Conservation (phyloP, 2,797 vertebrate genomes). For the Coracias cyanogaster region DNA sequence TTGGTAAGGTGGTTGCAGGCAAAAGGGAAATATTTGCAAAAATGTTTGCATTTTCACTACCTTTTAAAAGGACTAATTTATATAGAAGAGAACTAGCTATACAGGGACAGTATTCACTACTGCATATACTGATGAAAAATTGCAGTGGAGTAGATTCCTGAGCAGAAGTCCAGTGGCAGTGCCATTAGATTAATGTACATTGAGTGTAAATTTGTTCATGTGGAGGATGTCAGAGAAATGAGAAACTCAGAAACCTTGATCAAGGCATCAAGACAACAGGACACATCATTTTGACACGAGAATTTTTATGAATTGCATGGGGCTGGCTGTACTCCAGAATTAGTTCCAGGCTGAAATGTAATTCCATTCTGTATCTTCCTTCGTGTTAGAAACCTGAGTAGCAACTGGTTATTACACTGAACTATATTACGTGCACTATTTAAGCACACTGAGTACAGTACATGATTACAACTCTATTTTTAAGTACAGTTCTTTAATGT, state of each 20-base stretch:
- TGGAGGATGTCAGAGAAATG: constrained; percentile 20
- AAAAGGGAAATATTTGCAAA: not conserved
- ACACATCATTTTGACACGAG: constrained; percentile 55
- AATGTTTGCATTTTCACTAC: not conserved
- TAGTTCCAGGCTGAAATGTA: constrained; percentile 45
- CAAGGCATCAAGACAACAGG: constrained; percentile 49
- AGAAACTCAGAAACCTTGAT: constrained; percentile 40
- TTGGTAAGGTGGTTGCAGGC: not conserved
- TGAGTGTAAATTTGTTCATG: not conserved
- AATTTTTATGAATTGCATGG: constrained; percentile 65
- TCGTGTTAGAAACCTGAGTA: constrained; percentile 48
- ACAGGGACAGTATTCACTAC: not conserved
- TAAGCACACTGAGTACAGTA: constrained; percentile 38
- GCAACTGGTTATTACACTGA: constrained; percentile 2
- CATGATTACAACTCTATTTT: constrained; percentile 35
- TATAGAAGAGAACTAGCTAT: not conserved
- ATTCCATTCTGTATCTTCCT: constrained; percentile 52
- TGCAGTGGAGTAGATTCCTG: not conserved
- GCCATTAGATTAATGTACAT: not conserved
- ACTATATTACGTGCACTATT: constrained; percentile 28
- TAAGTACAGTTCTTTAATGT: constrained; percentile 34
- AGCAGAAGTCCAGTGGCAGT: not conserved
- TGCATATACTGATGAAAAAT: not conserved
- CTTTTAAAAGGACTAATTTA: not conserved
- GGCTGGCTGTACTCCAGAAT: constrained; percentile 38